Base-by-base conservation (phyloP, 2,888 invertebrate genomes). In the Miltochrista miniata region DNA sequence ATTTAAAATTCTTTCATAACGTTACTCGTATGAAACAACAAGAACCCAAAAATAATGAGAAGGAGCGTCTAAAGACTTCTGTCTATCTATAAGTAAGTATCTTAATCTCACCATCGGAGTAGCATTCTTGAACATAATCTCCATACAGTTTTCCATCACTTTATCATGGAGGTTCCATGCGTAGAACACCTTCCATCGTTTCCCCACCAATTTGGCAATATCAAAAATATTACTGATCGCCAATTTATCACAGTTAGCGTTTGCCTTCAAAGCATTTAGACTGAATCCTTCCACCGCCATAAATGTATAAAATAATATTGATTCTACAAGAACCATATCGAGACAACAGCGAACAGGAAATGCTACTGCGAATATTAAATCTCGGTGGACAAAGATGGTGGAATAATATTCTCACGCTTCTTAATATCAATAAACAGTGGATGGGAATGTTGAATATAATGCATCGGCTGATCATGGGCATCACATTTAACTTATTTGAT, bases 181-280 rank as follows among this genome's bases (percentile, higher is more conserved):
- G 29, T 83, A 83, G 47, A 83, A 86, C 10, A 86, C 75, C 36
- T 82, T 67, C 89, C 89, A 90, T 0, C 79, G 69, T 29, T 65
- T 74, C 0, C 81, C 83, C 0, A 82, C 43, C 0, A 88, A 70
- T 40, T 78, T 46, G 0, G 86, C 81, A 0, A 71, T 59, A 24
- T 83, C 81, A 42, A 87, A 88, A 46, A 72, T 79, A 1, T 87
- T 81, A 1, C 83, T 61, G 14, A 64, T 73, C 0, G 66, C 59
- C 30, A 85, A 56, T 24, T 64, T 73, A 1, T 51, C 42, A 31
- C 87, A 88, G 9, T 52, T 51, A 1, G 64, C 64, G 7, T 54
- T 56, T 18, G 36, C 30, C 2, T 29, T 45, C 15, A 31, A 10
- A 11, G 31, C n/a, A 0, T 13, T 31, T 13, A 36, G 24, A 37